A percentile compares a stretch with the other conserved stretches of the same genome.
Conservation (phyloP, 1,140 invertebrate genomes). For the Drosophila virilis region DNA sequence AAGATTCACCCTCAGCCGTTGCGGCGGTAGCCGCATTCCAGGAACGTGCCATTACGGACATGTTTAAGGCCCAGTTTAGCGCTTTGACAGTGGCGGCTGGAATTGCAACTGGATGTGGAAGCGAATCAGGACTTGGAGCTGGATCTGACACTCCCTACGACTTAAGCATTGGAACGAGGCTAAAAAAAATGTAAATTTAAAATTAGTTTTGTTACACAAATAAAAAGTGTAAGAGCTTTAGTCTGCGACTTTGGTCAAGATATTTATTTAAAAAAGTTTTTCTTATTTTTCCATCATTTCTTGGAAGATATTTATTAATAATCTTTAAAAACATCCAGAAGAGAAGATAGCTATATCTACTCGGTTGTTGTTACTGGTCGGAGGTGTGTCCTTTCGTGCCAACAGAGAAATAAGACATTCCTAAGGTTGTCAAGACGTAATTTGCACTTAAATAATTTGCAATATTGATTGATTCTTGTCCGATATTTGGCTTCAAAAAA, state of each 20-base stretch:
- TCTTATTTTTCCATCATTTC: no score
- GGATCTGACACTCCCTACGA: slow-evolving; percentile 68
- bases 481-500: no score
- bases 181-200: slow-evolving; percentile 68
- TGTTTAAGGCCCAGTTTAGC: slow-evolving; percentile 66
- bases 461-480: no score
- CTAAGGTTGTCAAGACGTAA: no score
- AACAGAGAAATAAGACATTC: no score
- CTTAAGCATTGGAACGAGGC: slow-evolving; percentile 69
- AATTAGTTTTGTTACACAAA: neutral
- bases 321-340: no score
- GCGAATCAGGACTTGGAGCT: neutral
- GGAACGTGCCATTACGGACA: slow-evolving; percentile 54
- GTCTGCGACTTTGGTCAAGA: neutral
- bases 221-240: neutral
- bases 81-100: slow-evolving; percentile 48
- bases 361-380: no score
- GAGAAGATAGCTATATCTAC: no score
- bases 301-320: no score
- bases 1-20: slow-evolving; percentile 16
- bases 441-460: no score
- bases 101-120: slow-evolving; percentile 1
- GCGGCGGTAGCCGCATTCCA: slow-evolving; percentile 47
- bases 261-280: no score
- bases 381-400: no score